These are phyloP conservation scores for Penaeus chinensis DNA, from an alignment of 1,140 invertebrate species.

Conservation along the genomic window DNA sequence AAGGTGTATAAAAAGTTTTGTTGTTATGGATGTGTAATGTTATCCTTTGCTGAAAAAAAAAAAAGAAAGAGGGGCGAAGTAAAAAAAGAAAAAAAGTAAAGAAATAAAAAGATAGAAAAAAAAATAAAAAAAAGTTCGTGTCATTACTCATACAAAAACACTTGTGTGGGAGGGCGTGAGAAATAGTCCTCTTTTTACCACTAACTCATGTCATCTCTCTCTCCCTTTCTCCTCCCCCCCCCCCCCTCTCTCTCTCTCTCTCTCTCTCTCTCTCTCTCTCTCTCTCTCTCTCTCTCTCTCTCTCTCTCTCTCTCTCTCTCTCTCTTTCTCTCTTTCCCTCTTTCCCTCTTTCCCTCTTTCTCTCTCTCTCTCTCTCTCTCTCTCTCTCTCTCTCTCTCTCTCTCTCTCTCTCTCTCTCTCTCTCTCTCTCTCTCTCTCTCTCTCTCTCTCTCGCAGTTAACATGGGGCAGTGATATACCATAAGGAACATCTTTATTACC, in stretches of 20 bases:
- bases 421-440: not conserved
- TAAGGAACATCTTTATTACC: not conserved
- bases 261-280: not conserved
- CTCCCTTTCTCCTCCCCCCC: constrained; percentile 9
- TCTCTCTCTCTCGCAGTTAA: not conserved
- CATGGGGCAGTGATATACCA: not conserved
- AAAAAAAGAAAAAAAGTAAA: not conserved
- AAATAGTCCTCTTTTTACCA: constrained; percentile 7
- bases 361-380: not conserved
- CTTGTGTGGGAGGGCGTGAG: not conserved
- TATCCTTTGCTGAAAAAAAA: not conserved
- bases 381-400: not conserved
- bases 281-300: no score
- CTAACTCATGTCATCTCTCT: constrained; percentile 25
- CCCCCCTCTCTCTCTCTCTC: not conserved
- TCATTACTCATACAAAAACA: not conserved
- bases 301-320: no score
- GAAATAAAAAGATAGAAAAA: no score
- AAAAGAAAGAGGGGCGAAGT: not conserved
- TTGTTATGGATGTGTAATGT: not conserved
- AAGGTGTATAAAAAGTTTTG: not conserved
- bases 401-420: not conserved
- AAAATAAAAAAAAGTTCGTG: not conserved
- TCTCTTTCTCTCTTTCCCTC: not conserved
- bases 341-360: not conserved